phyloP scores from a whole-genome alignment of 1,140 invertebrate species.

The Lethrus apterus region DNA sequence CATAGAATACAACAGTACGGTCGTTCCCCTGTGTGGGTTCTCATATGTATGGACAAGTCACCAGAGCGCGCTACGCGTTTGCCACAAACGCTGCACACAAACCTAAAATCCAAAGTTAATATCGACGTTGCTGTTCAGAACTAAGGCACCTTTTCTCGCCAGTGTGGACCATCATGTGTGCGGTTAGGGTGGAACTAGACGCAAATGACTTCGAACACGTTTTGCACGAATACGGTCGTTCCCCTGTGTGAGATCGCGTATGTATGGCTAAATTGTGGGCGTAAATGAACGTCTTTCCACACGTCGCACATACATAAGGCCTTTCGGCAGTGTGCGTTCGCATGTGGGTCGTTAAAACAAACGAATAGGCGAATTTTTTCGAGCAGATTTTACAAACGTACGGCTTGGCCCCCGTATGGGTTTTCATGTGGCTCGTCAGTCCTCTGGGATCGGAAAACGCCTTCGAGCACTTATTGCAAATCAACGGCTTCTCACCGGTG shows the following conservation, averaged over 20 bases:
- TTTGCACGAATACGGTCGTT: slow-evolving; percentile 30
- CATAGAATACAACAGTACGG: slow-evolving; percentile 70
- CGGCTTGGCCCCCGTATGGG: slow-evolving; percentile 33
- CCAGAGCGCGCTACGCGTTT: slow-evolving; percentile 30
- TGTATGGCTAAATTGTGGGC: slow-evolving; percentile 31
- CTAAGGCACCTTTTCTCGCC: no score
- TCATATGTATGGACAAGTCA: slow-evolving; percentile 31
- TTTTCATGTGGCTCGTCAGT: slow-evolving; percentile 46
- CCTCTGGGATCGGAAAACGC: slow-evolving; percentile 30
- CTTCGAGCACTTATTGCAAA: slow-evolving; percentile 37
- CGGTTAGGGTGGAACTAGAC: background rate
- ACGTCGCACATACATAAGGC: slow-evolving; percentile 5
- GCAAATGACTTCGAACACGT: slow-evolving; percentile 16
- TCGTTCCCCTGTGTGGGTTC: no score
- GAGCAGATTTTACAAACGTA: slow-evolving; percentile 7
- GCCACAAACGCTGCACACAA: slow-evolving; percentile 28
- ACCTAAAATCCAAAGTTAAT: slow-evolving; percentile 17
- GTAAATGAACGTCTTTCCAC: slow-evolving; percentile 29
- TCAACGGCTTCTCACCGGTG: slow-evolving; percentile 58
- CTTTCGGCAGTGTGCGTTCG: slow-evolving; percentile 4
- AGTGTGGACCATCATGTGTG: slow-evolving; percentile 69
- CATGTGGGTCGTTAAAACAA: slow-evolving; percentile 22
- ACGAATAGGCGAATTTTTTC: slow-evolving; percentile 24
- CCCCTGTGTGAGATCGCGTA: slow-evolving; percentile 28
- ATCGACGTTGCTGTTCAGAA: no score